These are phyloP conservation scores for Grus americana DNA, from an alignment of 2,113 vertebrate species.

Conservation along the genomic window DNA sequence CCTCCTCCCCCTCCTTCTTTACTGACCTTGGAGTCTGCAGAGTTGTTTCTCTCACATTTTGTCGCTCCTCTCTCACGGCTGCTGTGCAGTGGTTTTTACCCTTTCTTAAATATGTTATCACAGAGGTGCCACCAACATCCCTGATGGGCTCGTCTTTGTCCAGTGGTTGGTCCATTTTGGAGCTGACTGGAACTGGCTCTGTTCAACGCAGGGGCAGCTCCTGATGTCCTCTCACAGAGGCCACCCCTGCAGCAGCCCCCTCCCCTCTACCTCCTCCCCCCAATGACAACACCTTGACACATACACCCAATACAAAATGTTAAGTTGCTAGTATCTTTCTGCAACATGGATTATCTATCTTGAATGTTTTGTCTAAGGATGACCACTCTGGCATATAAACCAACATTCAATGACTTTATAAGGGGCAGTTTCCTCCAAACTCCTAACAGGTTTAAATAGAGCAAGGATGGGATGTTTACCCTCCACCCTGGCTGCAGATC, in stretches of 20 bases:
- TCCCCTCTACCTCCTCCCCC: rapidly evolving
- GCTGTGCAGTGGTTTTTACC: neutral
- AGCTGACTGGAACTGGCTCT: neutral
- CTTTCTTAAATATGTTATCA: neutral
- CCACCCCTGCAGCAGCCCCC: neutral
- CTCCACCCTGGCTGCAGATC: neutral
- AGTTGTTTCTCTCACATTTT: neutral
- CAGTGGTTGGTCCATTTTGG: neutral
- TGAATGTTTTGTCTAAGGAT: neutral
- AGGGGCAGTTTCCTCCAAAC: neutral
- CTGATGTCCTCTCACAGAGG: neutral
- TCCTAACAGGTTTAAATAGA: neutral
- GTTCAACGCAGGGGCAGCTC: rapidly evolving
- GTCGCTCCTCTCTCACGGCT: neutral
- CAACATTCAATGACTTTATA: neutral
- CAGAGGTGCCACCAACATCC: neutral
- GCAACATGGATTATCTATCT: neutral
- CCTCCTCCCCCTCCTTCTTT: neutral
- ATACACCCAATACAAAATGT: neutral
- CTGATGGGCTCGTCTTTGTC: neutral
- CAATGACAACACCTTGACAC: neutral
- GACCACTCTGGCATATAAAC: neutral
- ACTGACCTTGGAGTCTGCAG: neutral
- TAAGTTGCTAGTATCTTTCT: neutral
- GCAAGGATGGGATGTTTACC: neutral